Evolutionary conservation across 2,113 vertebrate species (phyloP).

Genomic region (Siphamia tubifer): DNA sequence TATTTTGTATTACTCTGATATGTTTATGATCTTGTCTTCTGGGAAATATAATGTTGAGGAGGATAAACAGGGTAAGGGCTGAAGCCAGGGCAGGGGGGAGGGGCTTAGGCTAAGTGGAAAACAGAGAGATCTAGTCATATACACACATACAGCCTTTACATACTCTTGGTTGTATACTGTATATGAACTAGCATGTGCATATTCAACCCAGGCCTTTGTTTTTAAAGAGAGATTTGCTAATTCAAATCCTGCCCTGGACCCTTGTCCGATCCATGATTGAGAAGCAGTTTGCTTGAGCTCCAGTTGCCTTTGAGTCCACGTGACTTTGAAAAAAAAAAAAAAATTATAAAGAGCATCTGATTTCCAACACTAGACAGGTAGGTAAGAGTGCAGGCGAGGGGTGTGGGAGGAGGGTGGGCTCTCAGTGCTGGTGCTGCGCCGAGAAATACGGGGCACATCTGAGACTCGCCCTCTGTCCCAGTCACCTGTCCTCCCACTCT

Average conservation of each 20-base stretch:
- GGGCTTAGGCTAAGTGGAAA: conserved; percentile 51
- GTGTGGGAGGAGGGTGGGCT: conserved; percentile 30
- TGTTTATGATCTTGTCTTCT: conserved; percentile 81
- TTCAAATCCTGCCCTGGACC: conserved; percentile 41
- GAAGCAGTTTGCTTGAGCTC: conserved; percentile 56
- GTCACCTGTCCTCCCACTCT: neutral
- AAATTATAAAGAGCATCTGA: conserved; percentile 11
- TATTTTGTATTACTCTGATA: conserved; percentile 87
- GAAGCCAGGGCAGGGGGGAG: conserved; percentile 38
- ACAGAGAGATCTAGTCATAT: conserved; percentile 62
- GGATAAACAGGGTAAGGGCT: conserved; percentile 76
- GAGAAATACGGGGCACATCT: conserved; percentile 47
- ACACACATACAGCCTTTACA: conserved; percentile 57
- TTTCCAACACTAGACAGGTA: conserved; percentile 63
- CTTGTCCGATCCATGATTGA: conserved; percentile 63
- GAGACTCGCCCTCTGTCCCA: conserved; percentile 33
- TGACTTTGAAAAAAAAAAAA: conserved; percentile 26
- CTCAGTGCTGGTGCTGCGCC: conserved; percentile 67
- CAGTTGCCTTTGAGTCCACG: conserved; percentile 58
- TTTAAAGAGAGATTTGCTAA: conserved; percentile 47
- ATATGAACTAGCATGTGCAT: conserved; percentile 80
- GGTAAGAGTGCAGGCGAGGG: conserved; percentile 43
- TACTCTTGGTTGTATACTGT: conserved; percentile 55
- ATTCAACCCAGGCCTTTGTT: conserved; percentile 86
- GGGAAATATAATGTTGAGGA: conserved; percentile 70